Percentiles rank a stretch among this genome's conserved stretches.
phyloP scores from a whole-genome alignment of 2,113 vertebrate species.

The Artemisiospiza belli region DNA sequence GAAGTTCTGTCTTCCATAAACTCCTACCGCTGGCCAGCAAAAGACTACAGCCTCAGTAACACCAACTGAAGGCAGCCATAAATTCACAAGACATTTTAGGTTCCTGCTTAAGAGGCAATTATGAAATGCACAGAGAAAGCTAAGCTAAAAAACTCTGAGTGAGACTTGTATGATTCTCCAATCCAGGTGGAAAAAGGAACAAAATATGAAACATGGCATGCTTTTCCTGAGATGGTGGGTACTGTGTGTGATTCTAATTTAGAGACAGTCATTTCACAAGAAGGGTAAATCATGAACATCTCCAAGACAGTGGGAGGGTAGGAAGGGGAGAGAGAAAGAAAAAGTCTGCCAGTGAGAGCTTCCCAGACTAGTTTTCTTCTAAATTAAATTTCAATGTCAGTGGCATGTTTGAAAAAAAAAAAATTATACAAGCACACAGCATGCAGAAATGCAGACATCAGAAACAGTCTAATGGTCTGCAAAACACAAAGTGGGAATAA shows the following conservation, averaged over 20 bases:
- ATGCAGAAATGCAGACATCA: not conserved
- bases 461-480: not conserved
- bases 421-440: not conserved
- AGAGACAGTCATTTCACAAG: conserved; percentile 17
- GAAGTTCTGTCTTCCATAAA: not conserved
- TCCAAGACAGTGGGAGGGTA: conserved; percentile 28
- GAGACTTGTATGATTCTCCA: not conserved
- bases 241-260: not conserved
- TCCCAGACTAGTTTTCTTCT: not conserved
- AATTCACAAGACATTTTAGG: not conserved
- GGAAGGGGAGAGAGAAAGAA: not conserved
- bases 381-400: conserved; percentile 10
- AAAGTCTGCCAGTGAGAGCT: conserved; percentile 7
- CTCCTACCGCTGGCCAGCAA: not conserved
- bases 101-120: not conserved
- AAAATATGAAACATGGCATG: not conserved
- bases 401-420: not conserved
- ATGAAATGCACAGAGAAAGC: not conserved
- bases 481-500: not conserved
- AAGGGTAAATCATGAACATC: conserved; percentile 12
- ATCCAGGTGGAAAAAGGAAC: conserved; percentile 34
- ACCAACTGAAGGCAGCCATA: not conserved
- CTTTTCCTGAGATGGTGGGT: not conserved
- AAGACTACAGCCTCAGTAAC: not conserved
- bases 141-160: not conserved